Conservation (phyloP, 1,140 invertebrate genomes). For the Pararge aegeria region DNA sequence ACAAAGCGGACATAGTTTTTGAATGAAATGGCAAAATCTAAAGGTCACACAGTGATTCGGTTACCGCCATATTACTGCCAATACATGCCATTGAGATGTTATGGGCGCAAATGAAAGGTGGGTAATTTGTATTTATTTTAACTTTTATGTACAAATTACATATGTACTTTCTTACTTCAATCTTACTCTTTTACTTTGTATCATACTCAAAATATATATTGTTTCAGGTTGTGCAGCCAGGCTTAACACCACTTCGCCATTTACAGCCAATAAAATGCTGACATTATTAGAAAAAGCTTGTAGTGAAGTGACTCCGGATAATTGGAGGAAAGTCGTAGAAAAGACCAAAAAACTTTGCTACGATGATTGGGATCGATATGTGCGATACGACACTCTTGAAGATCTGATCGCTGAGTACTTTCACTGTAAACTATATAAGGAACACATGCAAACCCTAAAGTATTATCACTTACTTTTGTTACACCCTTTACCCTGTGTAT, state of each 20-base stretch:
- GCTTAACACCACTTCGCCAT: slow-evolving; percentile 5
- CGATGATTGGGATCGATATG: no score
- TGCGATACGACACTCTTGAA: no score
- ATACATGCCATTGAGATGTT: no score
- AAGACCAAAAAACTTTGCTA: no score
- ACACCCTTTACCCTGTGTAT: no score
- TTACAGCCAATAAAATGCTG: slow-evolving; percentile 12
- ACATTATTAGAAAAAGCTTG: slow-evolving; percentile 11
- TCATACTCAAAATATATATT: slow-evolving; percentile 10
- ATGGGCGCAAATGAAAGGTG: not conserved
- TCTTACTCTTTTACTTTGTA: slow-evolving; percentile 11
- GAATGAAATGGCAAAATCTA: slow-evolving; percentile 10
- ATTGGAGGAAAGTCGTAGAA: slow-evolving; percentile 4
- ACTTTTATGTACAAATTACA: slow-evolving; percentile 10
- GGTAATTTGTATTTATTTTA: slow-evolving; percentile 7
- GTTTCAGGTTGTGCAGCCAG: slow-evolving; percentile 13
- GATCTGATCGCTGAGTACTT: no score
- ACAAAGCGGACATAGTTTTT: slow-evolving; percentile 16
- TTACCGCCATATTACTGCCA: no score
- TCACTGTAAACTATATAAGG: no score
- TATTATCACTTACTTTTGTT: no score
- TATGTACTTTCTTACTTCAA: slow-evolving; percentile 12
- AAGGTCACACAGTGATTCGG: not conserved
- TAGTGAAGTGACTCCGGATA: slow-evolving; percentile 4
- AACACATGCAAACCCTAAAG: no score